Percentiles rank a stretch among this genome's conserved stretches.
phyloP scores from a whole-genome alignment of 2,888 invertebrate genomes.

The Plagodis pulveraria region DNA sequence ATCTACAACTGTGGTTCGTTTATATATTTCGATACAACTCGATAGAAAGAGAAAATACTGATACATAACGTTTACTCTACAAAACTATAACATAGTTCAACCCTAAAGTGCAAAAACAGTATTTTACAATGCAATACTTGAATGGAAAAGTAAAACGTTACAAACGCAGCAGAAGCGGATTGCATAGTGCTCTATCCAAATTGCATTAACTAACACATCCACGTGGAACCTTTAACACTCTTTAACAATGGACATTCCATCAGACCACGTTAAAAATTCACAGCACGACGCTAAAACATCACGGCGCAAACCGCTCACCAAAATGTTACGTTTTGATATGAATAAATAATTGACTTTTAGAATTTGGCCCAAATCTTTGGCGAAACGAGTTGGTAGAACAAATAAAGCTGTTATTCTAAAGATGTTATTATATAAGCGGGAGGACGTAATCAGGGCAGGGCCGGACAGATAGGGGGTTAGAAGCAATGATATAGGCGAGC shows the following conservation, averaged over 20 bases:
- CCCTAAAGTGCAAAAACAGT: no score
- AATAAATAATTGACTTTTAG: slow-evolving; percentile 78
- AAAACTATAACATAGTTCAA: no score
- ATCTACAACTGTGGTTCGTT: no score
- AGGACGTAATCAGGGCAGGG: slow-evolving; percentile 18
- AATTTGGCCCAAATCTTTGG: slow-evolving; percentile 76
- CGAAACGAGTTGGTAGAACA: slow-evolving; percentile 79
- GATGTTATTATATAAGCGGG: slow-evolving; percentile 65
- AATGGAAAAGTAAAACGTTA: background rate
- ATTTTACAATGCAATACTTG: no score
- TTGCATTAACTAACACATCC: background rate
- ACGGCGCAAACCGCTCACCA: slow-evolving; percentile 44
- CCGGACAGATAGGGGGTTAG: background rate
- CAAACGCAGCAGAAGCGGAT: background rate
- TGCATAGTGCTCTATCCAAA: background rate
- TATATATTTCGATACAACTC: no score
- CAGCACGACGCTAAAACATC: slow-evolving; percentile 40
- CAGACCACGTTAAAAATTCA: slow-evolving; percentile 49
- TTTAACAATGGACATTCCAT: slow-evolving; percentile 21
- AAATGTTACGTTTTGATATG: slow-evolving; percentile 59
- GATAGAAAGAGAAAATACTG: no score
- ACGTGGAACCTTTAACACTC: slow-evolving; percentile 3
- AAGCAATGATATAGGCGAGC: no score
- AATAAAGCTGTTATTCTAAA: slow-evolving; percentile 60
- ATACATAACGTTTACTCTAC: no score